Evolutionary conservation across 2,888 invertebrate genomes (phyloP), one percentile per base, ranked within the genome.

Genomic region (Machimus atricapillus): DNA sequence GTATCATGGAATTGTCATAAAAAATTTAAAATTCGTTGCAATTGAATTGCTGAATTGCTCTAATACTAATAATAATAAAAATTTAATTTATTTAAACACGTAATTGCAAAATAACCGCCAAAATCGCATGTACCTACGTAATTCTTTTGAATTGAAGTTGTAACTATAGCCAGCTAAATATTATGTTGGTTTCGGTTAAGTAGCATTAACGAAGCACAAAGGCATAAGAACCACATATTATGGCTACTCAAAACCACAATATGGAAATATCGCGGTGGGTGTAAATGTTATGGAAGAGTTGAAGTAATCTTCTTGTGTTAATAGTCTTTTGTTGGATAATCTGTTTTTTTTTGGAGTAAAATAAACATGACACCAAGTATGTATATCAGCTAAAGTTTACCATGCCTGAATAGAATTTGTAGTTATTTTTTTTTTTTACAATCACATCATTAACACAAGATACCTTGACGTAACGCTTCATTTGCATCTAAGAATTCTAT

Each of bases 401-500:
- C 52, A 52, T 52, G n/a, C 1, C 7, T 52, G 7, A 7, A n/a
- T 52, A 8, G n/a, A n/a, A 8, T 7, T 1, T 5, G n/a, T 52
- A n/a, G 16, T n/a, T 52, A 52, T 19, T n/a, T 52, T 52, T n/a
- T n/a, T 19, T 56, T 66, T 66, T 66, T 23, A 12, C 66, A 23
- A 19, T 66, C 12, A 66, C 27, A 66, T 12, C 27, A 66, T 19
- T 23, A 66, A 27, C 27, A 66, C 2, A 23, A 66, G 66, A 66
- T 66, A 66, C 82, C 40, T 83, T 34, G 19, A 83, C 82, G 58
- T 83, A 37, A 83, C 37, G 82, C 82, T 66, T 83, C 82, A 83
- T 83, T 83, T 83, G 82, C 82, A 83, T 66, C 66, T 83, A 16
- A 83, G 56, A 66, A 83, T 66, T 83, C 37, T 83, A 83, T 66